Conservation (phyloP, 2,888 invertebrate genomes). For the Cerastis leucographa region DNA sequence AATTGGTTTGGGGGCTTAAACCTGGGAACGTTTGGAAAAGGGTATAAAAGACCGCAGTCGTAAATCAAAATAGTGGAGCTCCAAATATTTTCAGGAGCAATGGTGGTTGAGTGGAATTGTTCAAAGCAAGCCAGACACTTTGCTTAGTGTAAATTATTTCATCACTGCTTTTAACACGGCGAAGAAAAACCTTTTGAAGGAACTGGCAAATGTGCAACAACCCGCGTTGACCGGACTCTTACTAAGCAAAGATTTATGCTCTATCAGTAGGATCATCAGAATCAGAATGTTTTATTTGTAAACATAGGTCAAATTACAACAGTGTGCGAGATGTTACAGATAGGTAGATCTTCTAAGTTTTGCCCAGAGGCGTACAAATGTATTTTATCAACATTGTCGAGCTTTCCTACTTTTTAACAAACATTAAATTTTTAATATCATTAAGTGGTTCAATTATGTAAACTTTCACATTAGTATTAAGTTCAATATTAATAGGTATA, state of each 20-base stretch:
- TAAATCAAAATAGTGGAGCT: slow-evolving; percentile 46
- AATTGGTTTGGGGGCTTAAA: slow-evolving; percentile 46
- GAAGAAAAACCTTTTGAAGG: neutral
- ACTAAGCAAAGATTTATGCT: neutral
- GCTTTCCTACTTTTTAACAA: too few relatives aligned
- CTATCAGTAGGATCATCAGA: neutral
- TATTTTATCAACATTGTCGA: too few relatives aligned
- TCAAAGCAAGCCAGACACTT: neutral
- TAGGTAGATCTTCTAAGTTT: too few relatives aligned
- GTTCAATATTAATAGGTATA: too few relatives aligned
- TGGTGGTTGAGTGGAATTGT: neutral
- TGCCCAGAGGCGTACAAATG: too few relatives aligned
- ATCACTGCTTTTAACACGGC: neutral
- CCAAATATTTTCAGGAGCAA: neutral
- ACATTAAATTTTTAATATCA: too few relatives aligned
- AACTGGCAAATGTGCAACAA: neutral
- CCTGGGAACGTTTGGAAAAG: slow-evolving; percentile 14
- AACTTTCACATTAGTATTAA: too few relatives aligned
- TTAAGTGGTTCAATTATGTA: too few relatives aligned
- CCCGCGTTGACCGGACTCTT: neutral
- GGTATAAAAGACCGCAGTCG: slow-evolving; percentile 11
- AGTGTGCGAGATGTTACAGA: too few relatives aligned
- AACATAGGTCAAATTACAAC: too few relatives aligned
- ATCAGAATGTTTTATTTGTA: too few relatives aligned
- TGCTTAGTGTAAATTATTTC: neutral